Conservation (phyloP, 2,888 invertebrate species). For the Drosophila quinaria region DNA sequence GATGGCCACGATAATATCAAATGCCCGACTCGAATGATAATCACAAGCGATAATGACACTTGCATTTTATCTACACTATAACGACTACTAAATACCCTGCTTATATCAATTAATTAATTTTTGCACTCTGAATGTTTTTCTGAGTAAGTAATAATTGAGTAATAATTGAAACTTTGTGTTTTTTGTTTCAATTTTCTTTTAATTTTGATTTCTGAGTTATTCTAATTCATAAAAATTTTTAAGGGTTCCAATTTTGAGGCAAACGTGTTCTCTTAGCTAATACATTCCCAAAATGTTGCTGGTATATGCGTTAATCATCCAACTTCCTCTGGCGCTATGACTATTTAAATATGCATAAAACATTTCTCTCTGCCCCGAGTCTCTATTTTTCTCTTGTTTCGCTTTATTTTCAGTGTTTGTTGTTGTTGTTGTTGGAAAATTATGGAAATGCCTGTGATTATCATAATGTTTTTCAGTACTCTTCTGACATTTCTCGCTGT, state of each 20-base stretch:
- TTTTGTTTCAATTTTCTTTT: too few relatives aligned
- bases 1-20: slow-evolving; percentile 35
- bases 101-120: too few relatives aligned
- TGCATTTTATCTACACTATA: not conserved
- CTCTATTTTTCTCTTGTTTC: slow-evolving; percentile 15
- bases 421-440: slow-evolving; percentile 25
- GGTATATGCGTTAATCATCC: slow-evolving; percentile 22
- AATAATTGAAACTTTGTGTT: too few relatives aligned
- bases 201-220: too few relatives aligned
- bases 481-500: slow-evolving; percentile 9
- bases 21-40: slow-evolving; percentile 48
- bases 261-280: not conserved
- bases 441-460: slow-evolving; percentile 57
- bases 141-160: too few relatives aligned
- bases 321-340: slow-evolving; percentile 24
- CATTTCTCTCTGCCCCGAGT: slow-evolving; percentile 25
- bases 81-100: not conserved
- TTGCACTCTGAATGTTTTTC: too few relatives aligned
- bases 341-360: slow-evolving; percentile 57
- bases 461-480: slow-evolving; percentile 39
- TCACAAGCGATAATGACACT: slow-evolving; percentile 48
- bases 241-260: too few relatives aligned
- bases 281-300: not conserved
- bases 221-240: too few relatives aligned
- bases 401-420: not conserved